Percentiles rank a stretch among this genome's conserved stretches.
phyloP scores from a whole-genome alignment of 2,888 invertebrate genomes.

The Chirona hameri region DNA sequence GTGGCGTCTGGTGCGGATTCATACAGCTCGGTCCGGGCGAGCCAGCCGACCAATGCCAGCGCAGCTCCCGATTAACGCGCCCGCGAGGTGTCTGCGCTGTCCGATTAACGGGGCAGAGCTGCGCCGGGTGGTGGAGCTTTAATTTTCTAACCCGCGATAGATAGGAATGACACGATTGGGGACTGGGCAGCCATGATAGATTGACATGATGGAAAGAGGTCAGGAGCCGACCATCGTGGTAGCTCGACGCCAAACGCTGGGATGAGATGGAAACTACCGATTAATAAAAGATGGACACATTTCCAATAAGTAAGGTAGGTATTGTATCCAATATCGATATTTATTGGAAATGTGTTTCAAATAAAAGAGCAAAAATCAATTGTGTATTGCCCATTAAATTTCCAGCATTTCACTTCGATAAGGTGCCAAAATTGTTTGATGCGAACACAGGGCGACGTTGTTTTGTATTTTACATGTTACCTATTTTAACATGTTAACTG shows the following conservation, averaged over 20 bases:
- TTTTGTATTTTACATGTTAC: no score
- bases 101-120: not conserved
- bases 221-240: not conserved
- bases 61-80: not conserved
- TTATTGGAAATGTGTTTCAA: not conserved
- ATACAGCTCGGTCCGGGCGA: not conserved
- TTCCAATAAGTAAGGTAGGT: no score
- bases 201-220: not conserved
- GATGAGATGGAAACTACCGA: not conserved
- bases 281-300: not conserved
- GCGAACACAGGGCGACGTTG: no score
- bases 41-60: slow-evolving; percentile 1
- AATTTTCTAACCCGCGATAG: not conserved
- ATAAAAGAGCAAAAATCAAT: no score
- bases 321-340: not conserved
- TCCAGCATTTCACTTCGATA: no score
- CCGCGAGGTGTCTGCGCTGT: not conserved
- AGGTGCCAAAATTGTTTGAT: no score
- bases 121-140: not conserved
- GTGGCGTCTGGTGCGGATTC: not conserved
- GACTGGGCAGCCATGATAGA: not conserved
- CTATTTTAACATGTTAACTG: no score
- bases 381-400: no score
- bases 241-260: not conserved
- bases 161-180: not conserved